These are phyloP conservation scores for Trypoxylus dichotomus DNA, from an alignment of 1,140 invertebrate genomes.

Conservation along the genomic window DNA sequence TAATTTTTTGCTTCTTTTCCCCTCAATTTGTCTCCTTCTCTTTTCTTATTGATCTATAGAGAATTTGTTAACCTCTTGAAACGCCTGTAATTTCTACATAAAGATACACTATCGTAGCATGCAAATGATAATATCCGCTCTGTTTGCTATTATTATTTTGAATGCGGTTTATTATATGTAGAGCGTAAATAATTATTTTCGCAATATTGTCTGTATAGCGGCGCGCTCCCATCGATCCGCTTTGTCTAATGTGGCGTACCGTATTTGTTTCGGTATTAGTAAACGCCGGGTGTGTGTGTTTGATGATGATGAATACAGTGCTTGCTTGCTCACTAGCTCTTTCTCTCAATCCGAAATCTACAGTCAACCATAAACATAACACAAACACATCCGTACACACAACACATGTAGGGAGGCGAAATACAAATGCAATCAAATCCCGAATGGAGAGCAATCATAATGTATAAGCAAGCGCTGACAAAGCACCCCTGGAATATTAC, in stretches of 20 bases:
- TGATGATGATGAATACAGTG: slow-evolving; percentile 26
- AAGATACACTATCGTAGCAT: too few relatives aligned
- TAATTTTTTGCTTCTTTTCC: too few relatives aligned
- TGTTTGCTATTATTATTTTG: not conserved
- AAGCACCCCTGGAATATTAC: slow-evolving; percentile 34
- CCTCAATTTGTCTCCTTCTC: too few relatives aligned
- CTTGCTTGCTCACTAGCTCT: not conserved
- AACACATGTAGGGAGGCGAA: slow-evolving; percentile 13
- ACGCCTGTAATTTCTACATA: too few relatives aligned
- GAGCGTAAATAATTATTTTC: slow-evolving; percentile 17
- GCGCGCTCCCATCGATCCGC: slow-evolving; percentile 1
- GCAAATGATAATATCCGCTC: not conserved
- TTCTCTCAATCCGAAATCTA: not conserved
- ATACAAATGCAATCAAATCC: slow-evolving; percentile 36
- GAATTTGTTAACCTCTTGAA: too few relatives aligned
- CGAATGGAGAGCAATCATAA: slow-evolving; percentile 35
- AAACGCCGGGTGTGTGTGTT: slow-evolving; percentile 3
- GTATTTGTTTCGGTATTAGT: slow-evolving; percentile 28
- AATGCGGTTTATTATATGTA: slow-evolving; percentile 20
- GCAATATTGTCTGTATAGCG: slow-evolving; percentile 19
- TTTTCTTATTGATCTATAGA: too few relatives aligned
- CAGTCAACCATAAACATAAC: slow-evolving; percentile 23
- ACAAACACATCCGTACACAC: slow-evolving; percentile 26
- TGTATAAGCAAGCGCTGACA: slow-evolving; percentile 33
- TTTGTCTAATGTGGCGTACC: slow-evolving; percentile 28